Conservation (phyloP, 2,113 vertebrate genomes). For the Mesoclemmys tuberculata region DNA sequence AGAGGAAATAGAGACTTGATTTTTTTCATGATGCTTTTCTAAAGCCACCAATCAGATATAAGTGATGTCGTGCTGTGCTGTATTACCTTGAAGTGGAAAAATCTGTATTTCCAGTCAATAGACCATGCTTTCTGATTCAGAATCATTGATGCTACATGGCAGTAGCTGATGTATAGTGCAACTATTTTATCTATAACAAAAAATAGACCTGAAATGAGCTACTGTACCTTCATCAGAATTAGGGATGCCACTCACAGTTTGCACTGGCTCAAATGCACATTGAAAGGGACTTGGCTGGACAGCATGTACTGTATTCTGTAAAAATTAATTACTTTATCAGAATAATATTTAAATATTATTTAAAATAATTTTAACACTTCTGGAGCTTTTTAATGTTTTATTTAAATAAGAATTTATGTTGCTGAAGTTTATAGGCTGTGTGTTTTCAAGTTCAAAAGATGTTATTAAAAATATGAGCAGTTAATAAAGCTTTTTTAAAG, state of each 20-base stretch:
- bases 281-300: constrained; percentile 64
- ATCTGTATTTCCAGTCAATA: background rate
- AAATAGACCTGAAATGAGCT: background rate
- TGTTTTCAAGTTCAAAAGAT: background rate
- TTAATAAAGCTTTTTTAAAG: background rate
- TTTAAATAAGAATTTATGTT: background rate
- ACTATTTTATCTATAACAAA: background rate
- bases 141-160: background rate
- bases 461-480: background rate
- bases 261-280: constrained; percentile 64
- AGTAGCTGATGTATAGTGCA: background rate
- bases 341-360: background rate
- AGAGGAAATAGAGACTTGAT: background rate
- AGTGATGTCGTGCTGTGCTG: background rate
- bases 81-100: background rate
- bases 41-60: background rate
- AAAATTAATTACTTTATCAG: constrained; percentile 54
- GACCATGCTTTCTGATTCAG: background rate
- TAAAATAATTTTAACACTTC: background rate
- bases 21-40: background rate
- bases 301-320: constrained; percentile 64
- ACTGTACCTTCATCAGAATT: constrained; percentile 77
- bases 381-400: background rate
- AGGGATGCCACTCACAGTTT: constrained; percentile 17
- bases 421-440: background rate